These are phyloP conservation scores for Merodon equestris DNA, from an alignment of 2,888 invertebrate species.

Conservation along the genomic window DNA sequence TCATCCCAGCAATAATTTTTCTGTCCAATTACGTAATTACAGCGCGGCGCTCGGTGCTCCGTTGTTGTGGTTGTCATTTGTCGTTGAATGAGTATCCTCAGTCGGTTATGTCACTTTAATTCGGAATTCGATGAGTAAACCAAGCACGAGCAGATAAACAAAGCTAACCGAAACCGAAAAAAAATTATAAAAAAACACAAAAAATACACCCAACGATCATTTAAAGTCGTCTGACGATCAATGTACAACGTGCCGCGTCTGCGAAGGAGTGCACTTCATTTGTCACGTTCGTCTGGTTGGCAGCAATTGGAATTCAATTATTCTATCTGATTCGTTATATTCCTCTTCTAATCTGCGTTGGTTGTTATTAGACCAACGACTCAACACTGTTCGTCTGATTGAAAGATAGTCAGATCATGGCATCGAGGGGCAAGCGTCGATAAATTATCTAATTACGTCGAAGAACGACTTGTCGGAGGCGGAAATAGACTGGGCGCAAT, in stretches of 20 bases:
- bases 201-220: conserved; percentile 26
- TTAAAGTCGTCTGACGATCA: conserved; percentile 5
- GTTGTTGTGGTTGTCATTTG: too few relatives aligned
- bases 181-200: conserved; percentile 15
- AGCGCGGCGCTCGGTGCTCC: not conserved
- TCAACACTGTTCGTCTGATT: too few relatives aligned
- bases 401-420: too few relatives aligned
- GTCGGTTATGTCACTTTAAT: conserved; percentile 40
- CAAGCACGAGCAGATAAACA: conserved; percentile 8
- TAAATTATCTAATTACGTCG: conserved; percentile 62
- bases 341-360: conserved; percentile 9
- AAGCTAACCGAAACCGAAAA: conserved; percentile 5
- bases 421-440: conserved; percentile 49
- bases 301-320: conserved; percentile 59
- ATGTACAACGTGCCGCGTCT: conserved; percentile 1
- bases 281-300: conserved; percentile 44
- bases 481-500: conserved; percentile 39
- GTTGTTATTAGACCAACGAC: too few relatives aligned
- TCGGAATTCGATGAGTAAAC: conserved; percentile 48
- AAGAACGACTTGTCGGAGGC: conserved; percentile 47
- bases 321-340: conserved; percentile 52
- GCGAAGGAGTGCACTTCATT: conserved; percentile 44
- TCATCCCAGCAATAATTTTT: conserved; percentile 1
- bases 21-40: conserved; percentile 39
- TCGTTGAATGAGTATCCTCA: not conserved